These are phyloP conservation scores for Neuroterus valhalla DNA, from an alignment of 1,140 invertebrate species.

Conservation along the genomic window DNA sequence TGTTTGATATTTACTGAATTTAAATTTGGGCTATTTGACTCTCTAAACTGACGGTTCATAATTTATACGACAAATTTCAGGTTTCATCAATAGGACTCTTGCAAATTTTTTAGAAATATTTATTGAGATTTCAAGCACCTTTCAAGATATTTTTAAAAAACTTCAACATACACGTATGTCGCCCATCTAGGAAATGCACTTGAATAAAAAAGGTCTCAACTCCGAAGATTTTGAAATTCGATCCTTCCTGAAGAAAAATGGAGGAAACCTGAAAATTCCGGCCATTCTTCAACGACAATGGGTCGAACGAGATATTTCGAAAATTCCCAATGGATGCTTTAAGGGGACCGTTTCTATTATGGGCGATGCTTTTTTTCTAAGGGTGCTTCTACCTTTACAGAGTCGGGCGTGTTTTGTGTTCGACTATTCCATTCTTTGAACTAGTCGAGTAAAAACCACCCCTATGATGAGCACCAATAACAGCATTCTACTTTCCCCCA, in stretches of 20 bases:
- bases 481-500: constrained; percentile 42
- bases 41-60: no score
- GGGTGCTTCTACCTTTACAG: constrained; percentile 59
- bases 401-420: constrained; percentile 61
- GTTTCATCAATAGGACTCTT: no score
- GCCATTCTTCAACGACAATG: constrained; percentile 66
- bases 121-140: no score
- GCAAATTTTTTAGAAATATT: no score
- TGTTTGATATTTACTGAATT: no score
- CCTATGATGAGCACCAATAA: constrained; percentile 69
- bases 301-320: constrained; percentile 59
- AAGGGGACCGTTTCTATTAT: constrained; percentile 66
- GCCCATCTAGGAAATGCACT: constrained; percentile 28
- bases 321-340: constrained; percentile 64
- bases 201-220: constrained; percentile 28
- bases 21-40: no score
- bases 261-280: constrained; percentile 64
- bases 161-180: no score
- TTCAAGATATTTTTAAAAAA: no score
- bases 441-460: constrained; percentile 70
- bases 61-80: no score
- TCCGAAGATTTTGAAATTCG: constrained; percentile 55
- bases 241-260: constrained; percentile 59
- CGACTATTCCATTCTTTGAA: constrained; percentile 65
- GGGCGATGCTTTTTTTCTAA: constrained; percentile 61